A percentile compares a stretch with the other conserved stretches of the same genome.
phyloP scores from a whole-genome alignment of 2,888 invertebrate species.

The Macropis europaea region DNA sequence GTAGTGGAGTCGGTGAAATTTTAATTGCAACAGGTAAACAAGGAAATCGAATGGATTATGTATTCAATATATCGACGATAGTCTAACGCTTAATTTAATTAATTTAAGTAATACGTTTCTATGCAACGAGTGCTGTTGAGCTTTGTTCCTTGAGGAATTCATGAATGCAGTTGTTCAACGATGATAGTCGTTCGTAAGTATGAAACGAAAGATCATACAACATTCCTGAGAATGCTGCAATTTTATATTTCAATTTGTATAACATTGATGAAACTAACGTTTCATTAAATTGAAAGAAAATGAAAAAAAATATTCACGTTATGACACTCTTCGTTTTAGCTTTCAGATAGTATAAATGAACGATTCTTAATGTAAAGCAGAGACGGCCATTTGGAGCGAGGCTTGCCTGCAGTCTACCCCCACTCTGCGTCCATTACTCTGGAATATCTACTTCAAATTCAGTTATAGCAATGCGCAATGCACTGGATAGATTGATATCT shows the following conservation, averaged over 20 bases:
- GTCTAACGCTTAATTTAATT: constrained; percentile 11
- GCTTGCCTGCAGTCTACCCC: too few relatives aligned
- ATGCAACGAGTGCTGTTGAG: constrained; percentile 11
- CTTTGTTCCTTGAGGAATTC: constrained; percentile 11
- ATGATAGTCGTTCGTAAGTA: constrained; percentile 7
- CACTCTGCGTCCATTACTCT: too few relatives aligned
- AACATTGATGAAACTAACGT: neutral
- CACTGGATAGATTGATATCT: too few relatives aligned
- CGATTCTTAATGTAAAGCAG: neutral
- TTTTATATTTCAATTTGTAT: neutral
- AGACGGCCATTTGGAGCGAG: too few relatives aligned
- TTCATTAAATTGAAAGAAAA: neutral
- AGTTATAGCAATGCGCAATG: too few relatives aligned
- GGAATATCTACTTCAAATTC: too few relatives aligned
- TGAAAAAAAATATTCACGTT: neutral
- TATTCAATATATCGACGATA: neutral
- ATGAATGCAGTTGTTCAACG: neutral
- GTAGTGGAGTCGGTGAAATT: neutral
- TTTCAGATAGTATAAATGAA: neutral
- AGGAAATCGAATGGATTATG: neutral
- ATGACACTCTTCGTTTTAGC: too few relatives aligned
- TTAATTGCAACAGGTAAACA: neutral
- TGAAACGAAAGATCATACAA: constrained; percentile 32
- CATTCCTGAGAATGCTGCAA: constrained; percentile 1
- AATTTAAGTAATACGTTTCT: constrained; percentile 3